Base-by-base conservation (phyloP, 2,797 vertebrate species). In the Neosilurus hyrtlii region DNA sequence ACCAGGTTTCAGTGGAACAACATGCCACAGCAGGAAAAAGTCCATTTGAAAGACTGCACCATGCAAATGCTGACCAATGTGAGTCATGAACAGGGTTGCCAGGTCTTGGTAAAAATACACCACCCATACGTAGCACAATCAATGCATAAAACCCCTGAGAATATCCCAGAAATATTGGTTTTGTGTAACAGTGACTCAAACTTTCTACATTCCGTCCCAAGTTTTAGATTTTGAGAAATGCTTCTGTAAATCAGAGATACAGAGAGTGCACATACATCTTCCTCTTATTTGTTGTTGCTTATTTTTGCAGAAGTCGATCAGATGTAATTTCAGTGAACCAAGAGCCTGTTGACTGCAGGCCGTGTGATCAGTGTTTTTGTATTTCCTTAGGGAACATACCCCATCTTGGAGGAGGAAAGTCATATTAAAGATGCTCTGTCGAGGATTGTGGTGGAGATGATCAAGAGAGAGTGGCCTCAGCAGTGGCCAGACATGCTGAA, bases 401-500 rank as follows among this genome's bases (percentile, higher is more conserved):
- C 94, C 67, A 97, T 99, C 87, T 88, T 99, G 90, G 96, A 98
- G 86, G 98, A 99, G 88, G 96, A 98, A 89, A 96, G 96, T 89
- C 96, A 99, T 82, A 95, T 99, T 87, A 99, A 99, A 92, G 97
- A 99, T 85, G 97, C 93, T 75, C 90, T 99, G 26, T 97, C 98
- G 74, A 94, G 98, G 80, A 99, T 99, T 79, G 93, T 96, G 37
- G 98, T 99, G 57, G 98, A 99, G 91, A 99, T 99, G 97, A 97
- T 98, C 81, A 99, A 99, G 89, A 94, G 98, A 1, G 98, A 99
- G 84, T 99, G 98, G 98, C 98, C 98, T 16, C 98, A 99, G 86
- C 94, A 99, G 82, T 99, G 98, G 98, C 97, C 97, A 35, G 95
- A 99, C 63, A 97, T 99, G 98, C 93, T 99, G 4, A 95, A 96